Base-by-base conservation (phyloP, 2,888 invertebrate genomes). In the Apeira syringaria region DNA sequence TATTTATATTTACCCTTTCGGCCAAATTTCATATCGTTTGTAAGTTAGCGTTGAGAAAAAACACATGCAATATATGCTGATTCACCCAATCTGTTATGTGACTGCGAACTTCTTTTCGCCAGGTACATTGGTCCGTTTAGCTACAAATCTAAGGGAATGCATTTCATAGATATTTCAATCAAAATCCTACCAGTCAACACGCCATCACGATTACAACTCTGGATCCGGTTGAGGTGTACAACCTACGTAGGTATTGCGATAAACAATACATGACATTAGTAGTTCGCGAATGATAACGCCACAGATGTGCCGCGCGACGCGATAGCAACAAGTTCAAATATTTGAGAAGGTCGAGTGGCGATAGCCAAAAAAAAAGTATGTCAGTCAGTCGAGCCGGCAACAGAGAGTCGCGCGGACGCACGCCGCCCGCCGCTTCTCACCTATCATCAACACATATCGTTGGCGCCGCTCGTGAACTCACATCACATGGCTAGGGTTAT, bases 271-370 rank as follows among this genome's bases (percentile, higher is more conserved):
- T 56, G 51, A 62, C 50, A 55, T 60, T 60, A 56, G 58, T 56
- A 64, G 60, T 53, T 53, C 52, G 49, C 48, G 39, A 50, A 36
- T 37, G 64, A 68, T 71, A 69, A 64, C 51, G 50, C 52, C 45
- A 34, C 53, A 58, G 57, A 68, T 65, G 53, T 57, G 44, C 33
- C 47, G 44, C 50, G 45, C 52, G 50, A 48, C 59, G 56, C 58
- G 70, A 72, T 68, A 69, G 53, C 68, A 75, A 78, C 68, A 75
- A 79, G 75, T 75, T 74, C 74, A 82, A 78, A 78, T 74, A 79
- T 74, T 74, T 64, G 63, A 65, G 73, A 75, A 80, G 80, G 77
- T 79, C 75, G 72, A 61, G 66, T 55, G 54, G 64, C 64, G 69
- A 73, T 68, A 64, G 50, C 59, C 52, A 49, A 62, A 68, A 64